Base-by-base conservation (phyloP, 2,113 vertebrate genomes). In the Leptobrachium ailaonicum region DNA sequence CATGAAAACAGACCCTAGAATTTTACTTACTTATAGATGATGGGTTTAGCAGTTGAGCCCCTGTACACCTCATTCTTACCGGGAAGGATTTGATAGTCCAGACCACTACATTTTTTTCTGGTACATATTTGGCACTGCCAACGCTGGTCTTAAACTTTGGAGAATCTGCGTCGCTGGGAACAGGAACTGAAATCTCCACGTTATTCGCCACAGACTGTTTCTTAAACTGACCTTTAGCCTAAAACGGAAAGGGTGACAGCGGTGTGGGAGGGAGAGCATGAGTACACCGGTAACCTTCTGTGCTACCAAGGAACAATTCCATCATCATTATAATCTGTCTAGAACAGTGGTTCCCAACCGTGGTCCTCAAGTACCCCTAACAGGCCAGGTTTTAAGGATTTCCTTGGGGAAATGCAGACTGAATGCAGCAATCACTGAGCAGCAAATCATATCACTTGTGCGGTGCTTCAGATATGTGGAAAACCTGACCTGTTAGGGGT, bases 211-310 rank as follows among this genome's bases (percentile, higher is more conserved):
- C 96, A 0, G 97, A 99, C 77, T 98, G 97, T 86, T 97, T 97
- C 91, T 99, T 99, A 87, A 99, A 99, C 79, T 99, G 97, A 0
- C 96, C 95, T 86, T 98, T 98, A 58, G 96, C 97, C 97, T 98
- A 41, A 53, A 54, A n/a, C 20, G 20, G 20, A 32, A 32, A 32
- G 20, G 20, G 20, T 32, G 20, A 32, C 20, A 32, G 20, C 7
- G 42, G 4, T 41, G 42, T 45, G 12, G 42, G 43, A 20, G 43
- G 67, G 11, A 13, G 6, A 41, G 20, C 20, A 32, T 32, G 20
- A 32, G 20, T 32, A 32, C 20, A 32, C 20, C 20, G 20, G 10
- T 56, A 2, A 56, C 50, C 12, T 1, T 10, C 11, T 40, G 1
- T 2, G 64, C 1, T 47, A 2, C 43, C 1, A 14, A 3, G 40